A percentile compares a stretch with the other conserved stretches of the same genome.
phyloP scores from a whole-genome alignment of 2,113 vertebrate genomes.

The Colossoma macropomum region DNA sequence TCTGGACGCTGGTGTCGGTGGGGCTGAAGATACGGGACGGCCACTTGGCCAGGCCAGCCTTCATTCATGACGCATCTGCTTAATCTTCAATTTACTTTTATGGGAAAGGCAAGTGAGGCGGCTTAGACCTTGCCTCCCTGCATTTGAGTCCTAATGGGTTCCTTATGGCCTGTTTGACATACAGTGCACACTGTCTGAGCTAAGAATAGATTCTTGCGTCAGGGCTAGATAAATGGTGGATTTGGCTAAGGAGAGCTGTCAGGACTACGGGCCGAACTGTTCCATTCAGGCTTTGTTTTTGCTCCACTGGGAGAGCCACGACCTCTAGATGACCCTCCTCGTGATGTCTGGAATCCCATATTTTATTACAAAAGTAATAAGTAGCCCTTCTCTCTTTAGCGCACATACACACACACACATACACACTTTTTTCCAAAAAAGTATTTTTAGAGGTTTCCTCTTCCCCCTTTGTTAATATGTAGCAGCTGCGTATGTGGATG shows the following conservation, averaged over 20 bases:
- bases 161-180: conserved; percentile 81
- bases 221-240: conserved; percentile 75
- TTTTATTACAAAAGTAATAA: conserved; percentile 78
- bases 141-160: conserved; percentile 81
- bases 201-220: conserved; percentile 82
- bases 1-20: conserved; percentile 6
- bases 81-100: conserved; percentile 75
- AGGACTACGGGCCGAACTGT: conserved; percentile 64
- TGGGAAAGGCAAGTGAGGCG: conserved; percentile 68
- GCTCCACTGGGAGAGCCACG: conserved; percentile 81
- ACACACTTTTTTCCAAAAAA: conserved; percentile 75
- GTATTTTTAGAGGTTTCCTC: conserved; percentile 86
- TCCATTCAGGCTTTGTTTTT: conserved; percentile 74
- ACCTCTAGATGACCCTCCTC: conserved; percentile 80
- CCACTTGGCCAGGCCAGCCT: conserved; percentile 18
- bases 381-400: conserved; percentile 68
- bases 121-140: conserved; percentile 65
- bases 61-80: conserved; percentile 62
- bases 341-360: conserved; percentile 82
- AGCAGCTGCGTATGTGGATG: conserved; percentile 62
- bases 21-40: neutral
- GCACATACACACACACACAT: neutral
- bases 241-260: conserved; percentile 69
- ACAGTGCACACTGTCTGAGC: conserved; percentile 74
- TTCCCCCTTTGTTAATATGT: conserved; percentile 70